Percentiles rank a stretch among this genome's conserved stretches.
These are phyloP conservation scores for Drosophila paranaensis DNA, from an alignment of 2,888 invertebrate genomes.

Conservation along the genomic window DNA sequence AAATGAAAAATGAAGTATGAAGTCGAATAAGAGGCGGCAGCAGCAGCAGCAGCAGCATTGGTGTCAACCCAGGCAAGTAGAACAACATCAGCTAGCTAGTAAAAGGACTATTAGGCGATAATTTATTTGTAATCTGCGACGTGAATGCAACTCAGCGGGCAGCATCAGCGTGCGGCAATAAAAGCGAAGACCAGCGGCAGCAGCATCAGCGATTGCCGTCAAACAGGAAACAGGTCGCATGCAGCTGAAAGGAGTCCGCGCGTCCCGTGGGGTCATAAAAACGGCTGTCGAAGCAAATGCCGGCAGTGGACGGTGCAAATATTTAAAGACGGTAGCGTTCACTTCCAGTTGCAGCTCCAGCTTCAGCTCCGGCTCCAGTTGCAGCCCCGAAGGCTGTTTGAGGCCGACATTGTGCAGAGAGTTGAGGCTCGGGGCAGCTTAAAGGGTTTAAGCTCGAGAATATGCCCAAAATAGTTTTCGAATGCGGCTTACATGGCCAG, in stretches of 20 bases:
- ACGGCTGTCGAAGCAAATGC: slow-evolving; percentile 45
- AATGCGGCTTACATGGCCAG: slow-evolving; percentile 65
- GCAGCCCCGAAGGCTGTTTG: slow-evolving; percentile 37
- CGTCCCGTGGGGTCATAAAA: slow-evolving; percentile 72
- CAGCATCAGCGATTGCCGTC: slow-evolving; percentile 18
- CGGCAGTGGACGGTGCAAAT: slow-evolving; percentile 47
- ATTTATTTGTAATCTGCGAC: slow-evolving; percentile 85
- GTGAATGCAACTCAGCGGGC: slow-evolving; percentile 63
- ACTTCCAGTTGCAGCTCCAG: neutral
- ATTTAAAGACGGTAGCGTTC: slow-evolving; percentile 42
- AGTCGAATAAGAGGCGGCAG: neutral
- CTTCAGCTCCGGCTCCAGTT: neutral
- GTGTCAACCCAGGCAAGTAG: slow-evolving; percentile 7
- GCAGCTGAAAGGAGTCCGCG: slow-evolving; percentile 50
- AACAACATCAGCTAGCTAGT: slow-evolving; percentile 37
- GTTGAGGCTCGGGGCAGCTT: slow-evolving; percentile 35
- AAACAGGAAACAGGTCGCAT: slow-evolving; percentile 36
- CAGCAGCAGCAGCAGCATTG: slow-evolving; percentile 8
- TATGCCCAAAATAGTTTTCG: slow-evolving; percentile 56
- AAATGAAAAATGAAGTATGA: slow-evolving; percentile 50
- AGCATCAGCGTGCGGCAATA: slow-evolving; percentile 20
- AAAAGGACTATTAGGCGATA: slow-evolving; percentile 83
- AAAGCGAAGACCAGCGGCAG: neutral
- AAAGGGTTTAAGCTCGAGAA: slow-evolving; percentile 45
- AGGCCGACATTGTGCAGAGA: slow-evolving; percentile 56